Conservation (phyloP, 2,797 vertebrate species). For the Sebastiscus albofasciatus region DNA sequence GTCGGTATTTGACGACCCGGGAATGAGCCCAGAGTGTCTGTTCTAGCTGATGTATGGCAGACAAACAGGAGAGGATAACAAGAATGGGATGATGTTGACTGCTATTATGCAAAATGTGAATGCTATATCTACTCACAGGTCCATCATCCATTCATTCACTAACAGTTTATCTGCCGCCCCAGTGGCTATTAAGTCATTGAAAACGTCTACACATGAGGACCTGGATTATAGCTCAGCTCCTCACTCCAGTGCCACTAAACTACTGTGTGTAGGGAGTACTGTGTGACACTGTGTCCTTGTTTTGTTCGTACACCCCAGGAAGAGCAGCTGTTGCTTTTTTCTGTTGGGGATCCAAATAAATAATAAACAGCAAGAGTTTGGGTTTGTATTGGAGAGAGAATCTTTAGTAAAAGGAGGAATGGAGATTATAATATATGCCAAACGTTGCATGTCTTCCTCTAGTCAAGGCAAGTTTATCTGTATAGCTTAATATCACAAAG, state of each 20-base stretch:
- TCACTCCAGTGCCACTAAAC: not conserved
- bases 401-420: not conserved
- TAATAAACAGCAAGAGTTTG: slow-evolving; percentile 13
- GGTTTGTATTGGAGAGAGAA: not conserved
- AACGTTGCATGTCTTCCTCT: not conserved
- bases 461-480: not conserved
- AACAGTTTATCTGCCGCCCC: not conserved
- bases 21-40: not conserved
- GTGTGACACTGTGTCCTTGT: slow-evolving; percentile 33
- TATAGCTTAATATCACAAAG: not conserved
- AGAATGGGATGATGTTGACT: not conserved
- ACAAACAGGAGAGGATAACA: not conserved
- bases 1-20: not conserved
- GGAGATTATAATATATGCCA: not conserved
- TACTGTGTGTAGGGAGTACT: not conserved
- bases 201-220: not conserved
- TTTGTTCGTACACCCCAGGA: slow-evolving; percentile 20
- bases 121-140: not conserved
- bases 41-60: not conserved
- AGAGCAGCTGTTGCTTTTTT: slow-evolving; percentile 36
- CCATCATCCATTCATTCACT: not conserved
- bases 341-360: slow-evolving; percentile 21
- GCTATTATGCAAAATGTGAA: not conserved
- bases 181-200: not conserved
- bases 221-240: not conserved